Evolutionary conservation across 1,140 invertebrate species (phyloP).

Genomic region (Pararge aegeria): DNA sequence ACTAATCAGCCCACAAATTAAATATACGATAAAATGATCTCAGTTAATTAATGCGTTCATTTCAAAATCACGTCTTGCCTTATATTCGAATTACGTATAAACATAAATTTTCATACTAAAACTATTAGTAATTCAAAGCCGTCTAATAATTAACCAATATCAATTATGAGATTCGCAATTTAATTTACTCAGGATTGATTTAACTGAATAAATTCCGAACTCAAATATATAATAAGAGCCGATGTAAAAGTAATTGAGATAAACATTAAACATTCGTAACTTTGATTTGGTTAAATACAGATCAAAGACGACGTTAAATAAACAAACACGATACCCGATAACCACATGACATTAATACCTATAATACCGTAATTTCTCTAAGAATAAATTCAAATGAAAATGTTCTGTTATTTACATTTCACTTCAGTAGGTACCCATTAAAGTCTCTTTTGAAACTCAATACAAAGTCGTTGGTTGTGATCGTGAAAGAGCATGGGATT

Average conservation of each 20-base stretch:
- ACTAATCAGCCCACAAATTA: too few species aligned
- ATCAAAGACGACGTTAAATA: constrained; percentile 10
- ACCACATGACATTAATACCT: constrained; percentile 5
- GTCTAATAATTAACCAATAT: constrained; percentile 4
- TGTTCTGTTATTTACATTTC: background rate
- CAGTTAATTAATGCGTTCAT: too few species aligned
- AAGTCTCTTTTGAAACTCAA: background rate
- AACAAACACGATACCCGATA: constrained; percentile 1
- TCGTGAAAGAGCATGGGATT: background rate
- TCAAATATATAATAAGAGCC: constrained; percentile 10
- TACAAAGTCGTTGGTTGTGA: background rate
- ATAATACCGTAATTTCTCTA: background rate
- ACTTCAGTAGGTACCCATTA: background rate
- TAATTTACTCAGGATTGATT: constrained; percentile 13
- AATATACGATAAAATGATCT: too few species aligned
- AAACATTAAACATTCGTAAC: constrained; percentile 9
- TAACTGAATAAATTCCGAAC: constrained; percentile 8
- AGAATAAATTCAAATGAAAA: background rate
- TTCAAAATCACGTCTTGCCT: too few species aligned
- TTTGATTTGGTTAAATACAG: constrained; percentile 16
- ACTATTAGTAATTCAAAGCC: constrained; percentile 1
- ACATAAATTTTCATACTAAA: background rate
- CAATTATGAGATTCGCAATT: constrained; percentile 3
- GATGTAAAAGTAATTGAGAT: constrained; percentile 14
- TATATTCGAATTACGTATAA: too few species aligned